Evolutionary conservation across 1,140 invertebrate species (phyloP), one percentile per base, ranked within the genome.

Genomic region (Camponotus floridanus): DNA sequence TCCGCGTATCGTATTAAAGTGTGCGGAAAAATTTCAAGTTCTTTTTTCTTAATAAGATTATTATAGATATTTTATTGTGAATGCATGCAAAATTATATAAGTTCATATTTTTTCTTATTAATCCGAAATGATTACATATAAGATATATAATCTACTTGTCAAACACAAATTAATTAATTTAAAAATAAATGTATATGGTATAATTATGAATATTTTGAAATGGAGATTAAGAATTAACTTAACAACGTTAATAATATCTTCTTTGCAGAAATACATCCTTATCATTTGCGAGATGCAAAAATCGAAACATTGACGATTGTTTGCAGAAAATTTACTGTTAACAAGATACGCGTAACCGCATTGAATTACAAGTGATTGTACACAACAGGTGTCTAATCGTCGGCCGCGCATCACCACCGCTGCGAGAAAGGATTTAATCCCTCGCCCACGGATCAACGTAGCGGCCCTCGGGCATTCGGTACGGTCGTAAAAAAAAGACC

Each of bases 331-430:
- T 83, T 61, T 74, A 62, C 57, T 39, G 57, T 67, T 83, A 74
- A 83, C 79, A 45, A 83, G 55, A 33, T 74, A 73, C 68, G 21
- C 13, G 55, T 74, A 83, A 83, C 61, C 68, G 55, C 55, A 36
- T 71, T 74, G 79, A 83, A 83, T 83, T 83, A 83, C 73, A 61
- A 70, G 68, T 83, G 79, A 83, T 61, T 83, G 68, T 83, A 62
- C 73, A 62, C 79, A 83, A 61, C 79, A 83, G 79, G 79, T 83
- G 79, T 83, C 79, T 74, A 83, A 61, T 74, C 39, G 67, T 21
- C 15, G 18, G 51, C 26, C 39, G 67, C 39, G 45, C 36, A 33
- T 9, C 55, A 33, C 45, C 45, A 48, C 45, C 45, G 45, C 61
- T 33, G n/a, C 68, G 79, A 13, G 26, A 9, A 61, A 83, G 68